phyloP scores from a whole-genome alignment of 2,888 invertebrate species.

The Hemistola chrysoprasaria region DNA sequence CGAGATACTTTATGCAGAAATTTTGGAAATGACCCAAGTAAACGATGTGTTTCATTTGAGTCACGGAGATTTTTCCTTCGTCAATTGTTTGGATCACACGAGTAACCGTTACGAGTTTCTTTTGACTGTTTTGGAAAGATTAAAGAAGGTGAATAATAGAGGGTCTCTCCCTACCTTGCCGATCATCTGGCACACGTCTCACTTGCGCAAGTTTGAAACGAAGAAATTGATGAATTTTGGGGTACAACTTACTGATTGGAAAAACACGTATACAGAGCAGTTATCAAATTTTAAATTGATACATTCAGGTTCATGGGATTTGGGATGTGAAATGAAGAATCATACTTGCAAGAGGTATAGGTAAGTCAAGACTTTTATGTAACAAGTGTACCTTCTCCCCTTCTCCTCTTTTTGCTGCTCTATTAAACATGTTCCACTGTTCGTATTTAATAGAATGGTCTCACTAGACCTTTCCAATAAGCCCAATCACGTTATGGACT shows the following conservation, averaged over 20 bases:
- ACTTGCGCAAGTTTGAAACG: conserved; percentile 73
- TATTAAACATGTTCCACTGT: no score
- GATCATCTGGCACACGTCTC: conserved; percentile 87
- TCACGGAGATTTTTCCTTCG: conserved; percentile 86
- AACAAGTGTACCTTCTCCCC: no score
- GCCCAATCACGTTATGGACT: no score
- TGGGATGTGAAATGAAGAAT: conserved; percentile 83
- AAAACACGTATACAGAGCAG: conserved; percentile 85
- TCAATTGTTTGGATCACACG: conserved; percentile 85
- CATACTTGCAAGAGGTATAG: conserved; percentile 54
- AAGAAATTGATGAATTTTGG: conserved; percentile 75
- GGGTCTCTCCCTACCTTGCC: conserved; percentile 80
- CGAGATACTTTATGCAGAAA: conserved; percentile 86
- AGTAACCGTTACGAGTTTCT: conserved; percentile 89
- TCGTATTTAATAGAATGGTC: no score
- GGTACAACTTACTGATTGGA: conserved; percentile 88
- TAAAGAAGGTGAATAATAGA: conserved; percentile 82
- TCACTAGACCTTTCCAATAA: no score
- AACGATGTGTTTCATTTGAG: conserved; percentile 91
- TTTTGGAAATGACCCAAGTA: conserved; percentile 86
- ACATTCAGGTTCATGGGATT: conserved; percentile 90
- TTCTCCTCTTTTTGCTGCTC: no score
- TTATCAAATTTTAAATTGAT: conserved; percentile 88
- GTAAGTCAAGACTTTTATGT: conserved; percentile 28
- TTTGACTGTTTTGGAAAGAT: conserved; percentile 81